phyloP scores from a whole-genome alignment of 2,888 invertebrate genomes.

The Ethmia dodecea region DNA sequence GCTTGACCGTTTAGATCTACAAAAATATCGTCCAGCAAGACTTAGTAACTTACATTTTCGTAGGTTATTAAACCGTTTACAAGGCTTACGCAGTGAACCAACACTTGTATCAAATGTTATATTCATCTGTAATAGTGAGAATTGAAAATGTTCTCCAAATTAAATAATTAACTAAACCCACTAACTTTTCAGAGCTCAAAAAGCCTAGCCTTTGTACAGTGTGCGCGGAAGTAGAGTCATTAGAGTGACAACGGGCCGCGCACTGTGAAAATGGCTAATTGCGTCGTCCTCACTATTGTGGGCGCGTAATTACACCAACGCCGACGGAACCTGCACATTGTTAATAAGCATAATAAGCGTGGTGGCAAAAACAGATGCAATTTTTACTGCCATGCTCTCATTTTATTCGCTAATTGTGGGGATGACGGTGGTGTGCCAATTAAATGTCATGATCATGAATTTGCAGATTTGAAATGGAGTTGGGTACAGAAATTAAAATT shows the following conservation, averaged over 20 bases:
- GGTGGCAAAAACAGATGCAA: slow-evolving; percentile 7
- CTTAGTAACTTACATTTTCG: no score
- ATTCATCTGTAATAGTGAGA: no score
- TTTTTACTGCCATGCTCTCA: slow-evolving; percentile 1
- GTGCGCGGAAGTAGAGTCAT: slow-evolving; percentile 27
- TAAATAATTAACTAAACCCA: slow-evolving; percentile 20
- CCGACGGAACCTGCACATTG: slow-evolving; percentile 19
- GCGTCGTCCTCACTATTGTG: slow-evolving; percentile 27
- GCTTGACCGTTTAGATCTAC: no score
- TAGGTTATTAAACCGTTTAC: no score
- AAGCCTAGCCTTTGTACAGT: slow-evolving; percentile 23
- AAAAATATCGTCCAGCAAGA: no score
- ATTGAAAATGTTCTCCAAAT: slow-evolving; percentile 11
- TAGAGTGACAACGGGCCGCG: slow-evolving; percentile 30
- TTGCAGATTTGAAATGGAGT: no score
- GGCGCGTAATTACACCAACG: slow-evolving; percentile 35
- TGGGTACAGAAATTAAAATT: no score
- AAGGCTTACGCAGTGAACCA: no score
- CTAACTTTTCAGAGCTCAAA: slow-evolving; percentile 20
- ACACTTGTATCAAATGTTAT: no score
- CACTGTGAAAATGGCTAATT: slow-evolving; percentile 15
- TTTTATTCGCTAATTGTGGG: slow-evolving; percentile 1
- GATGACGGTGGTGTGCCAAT: not conserved
- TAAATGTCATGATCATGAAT: not conserved
- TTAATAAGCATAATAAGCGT: slow-evolving; percentile 28